Evolutionary conservation across 2,888 invertebrate species (phyloP), one percentile per base, ranked within the genome.

Genomic region (Chloroclysta siterata): DNA sequence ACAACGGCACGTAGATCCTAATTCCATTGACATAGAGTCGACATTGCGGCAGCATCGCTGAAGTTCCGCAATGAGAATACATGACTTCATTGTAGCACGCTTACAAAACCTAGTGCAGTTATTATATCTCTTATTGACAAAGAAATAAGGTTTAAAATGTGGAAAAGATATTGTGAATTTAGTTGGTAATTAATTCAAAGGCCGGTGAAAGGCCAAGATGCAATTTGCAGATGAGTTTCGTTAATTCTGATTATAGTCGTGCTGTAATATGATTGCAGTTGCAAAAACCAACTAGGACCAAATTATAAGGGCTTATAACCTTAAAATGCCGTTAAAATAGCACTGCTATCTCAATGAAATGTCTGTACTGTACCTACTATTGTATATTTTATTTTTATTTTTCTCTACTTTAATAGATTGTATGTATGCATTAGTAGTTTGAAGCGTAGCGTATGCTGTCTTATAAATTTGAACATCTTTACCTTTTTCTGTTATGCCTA

Each of bases 171-270:
- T 44, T 28, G 14, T 2, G 3, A 22, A 22, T 33, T 36, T 14
- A 41, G 14, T 53, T 65, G 33, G 53, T 62, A 50, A 50, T 58
- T 15, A 54, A 57, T 65, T 52, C 47, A 48, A 48, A 60, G 64
- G 58, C 47, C 55, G 56, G 68, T 66, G 60, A 63, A 53, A 58
- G 56, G 53, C 53, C 46, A 62, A 57, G 55, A 66, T 60, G 59
- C 66, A 66, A 58, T 65, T 53, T 60, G 63, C 7, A 51, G 54
- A 58, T 63, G 55, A 51, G 69, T 64, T 65, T 63, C 51, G 51
- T 60, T 53, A 55, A 66, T 65, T 60, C 44, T 46, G 36, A 46
- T 50, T 50, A 59, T 50, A 57, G 33, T 33, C 44, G 53, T 44
- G 48, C 39, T 41, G 5, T 4, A 33, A 48, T n/a, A n/a, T 39